Conservation (phyloP, 2,888 invertebrate genomes). For the Latrodectus hesperus region DNA sequence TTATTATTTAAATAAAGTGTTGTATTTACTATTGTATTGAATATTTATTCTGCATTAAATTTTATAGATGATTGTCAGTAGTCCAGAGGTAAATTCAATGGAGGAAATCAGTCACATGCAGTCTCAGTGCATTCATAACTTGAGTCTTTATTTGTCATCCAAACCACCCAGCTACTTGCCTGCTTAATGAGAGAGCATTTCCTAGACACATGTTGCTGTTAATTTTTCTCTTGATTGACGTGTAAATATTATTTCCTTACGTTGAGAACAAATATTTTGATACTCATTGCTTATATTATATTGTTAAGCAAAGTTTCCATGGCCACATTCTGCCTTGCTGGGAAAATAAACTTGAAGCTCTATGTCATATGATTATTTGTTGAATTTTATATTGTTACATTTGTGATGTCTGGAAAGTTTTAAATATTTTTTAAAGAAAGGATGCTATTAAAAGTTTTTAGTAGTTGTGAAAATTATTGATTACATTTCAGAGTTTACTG, state of each 20-base stretch:
- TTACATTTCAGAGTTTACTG: too few relatives aligned
- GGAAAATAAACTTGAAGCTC: conserved; percentile 10
- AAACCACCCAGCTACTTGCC: conserved; percentile 43
- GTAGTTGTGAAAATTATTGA: too few relatives aligned
- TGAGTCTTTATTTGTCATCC: conserved; percentile 53
- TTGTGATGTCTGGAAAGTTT: conserved; percentile 2
- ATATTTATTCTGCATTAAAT: neutral
- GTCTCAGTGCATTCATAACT: conserved; percentile 60
- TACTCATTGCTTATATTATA: conserved; percentile 29
- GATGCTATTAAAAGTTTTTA: too few relatives aligned
- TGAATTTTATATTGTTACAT: conserved; percentile 25
- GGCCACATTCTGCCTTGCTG: conserved; percentile 10
- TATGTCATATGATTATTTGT: conserved; percentile 2
- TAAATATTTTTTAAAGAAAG: neutral
- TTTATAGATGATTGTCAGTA: conserved; percentile 58
- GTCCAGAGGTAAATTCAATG: conserved; percentile 49
- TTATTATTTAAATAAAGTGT: too few relatives aligned
- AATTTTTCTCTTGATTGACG: neutral
- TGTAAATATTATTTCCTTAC: conserved; percentile 40
- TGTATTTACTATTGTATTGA: too few relatives aligned
- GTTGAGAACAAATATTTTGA: conserved; percentile 60
- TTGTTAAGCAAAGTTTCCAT: conserved; percentile 20
- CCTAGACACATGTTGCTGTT: neutral
- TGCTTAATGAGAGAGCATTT: conserved; percentile 14
- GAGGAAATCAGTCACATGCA: conserved; percentile 61